Evolutionary conservation across 2,888 invertebrate genomes (phyloP), one percentile per base, ranked within the genome.

Genomic region (Poecilobothrus nobilitatus): DNA sequence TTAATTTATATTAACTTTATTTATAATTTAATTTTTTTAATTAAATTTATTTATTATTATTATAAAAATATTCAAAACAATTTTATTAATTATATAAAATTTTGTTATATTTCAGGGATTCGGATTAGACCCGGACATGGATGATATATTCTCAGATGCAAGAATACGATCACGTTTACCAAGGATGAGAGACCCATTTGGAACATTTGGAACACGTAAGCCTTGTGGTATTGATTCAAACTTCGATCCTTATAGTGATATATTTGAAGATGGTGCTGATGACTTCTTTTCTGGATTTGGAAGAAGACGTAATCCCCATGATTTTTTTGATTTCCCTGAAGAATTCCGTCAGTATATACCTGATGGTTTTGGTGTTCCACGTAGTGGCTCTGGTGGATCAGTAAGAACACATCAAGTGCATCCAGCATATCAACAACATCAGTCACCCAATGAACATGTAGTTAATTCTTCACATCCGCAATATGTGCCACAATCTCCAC

Each of bases 341-440:
- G 80, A 82, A 74, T 82, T 82, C 71, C 75, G 82, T 22, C 80
- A 81, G 68, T 80, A 80, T 67, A 80, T 82, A 73, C 82, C 82
- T 18, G 82, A 80, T 37, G 71, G 75, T 34, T 82, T 82, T 72
- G 78, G 77, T 2, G 74, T 77, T 34, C 61, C 69, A 4, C 65
- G 67, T 66, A 62, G 65, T 15, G 64, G 67, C n/a, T 37, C 66
- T 22, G 37, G 44, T 12, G 33, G 64, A 8, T 69, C 72, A 68
- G 71, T 69, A 66, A 70, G 65, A 7, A 67, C 71, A 2, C 73
- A 73, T 64, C 70, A 66, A 62, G 33, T 22, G 27, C 65, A 7
- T 69, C 71, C 61, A 67, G 65, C 22, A 65, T 68, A 20, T 22
- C 65, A 69, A 62, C 69, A 66, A 15, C 71, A 70, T 18, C 73